Evolutionary conservation across 2,113 vertebrate genomes (phyloP), one percentile per base, ranked within the genome.

Genomic region (Lates calcarifer): DNA sequence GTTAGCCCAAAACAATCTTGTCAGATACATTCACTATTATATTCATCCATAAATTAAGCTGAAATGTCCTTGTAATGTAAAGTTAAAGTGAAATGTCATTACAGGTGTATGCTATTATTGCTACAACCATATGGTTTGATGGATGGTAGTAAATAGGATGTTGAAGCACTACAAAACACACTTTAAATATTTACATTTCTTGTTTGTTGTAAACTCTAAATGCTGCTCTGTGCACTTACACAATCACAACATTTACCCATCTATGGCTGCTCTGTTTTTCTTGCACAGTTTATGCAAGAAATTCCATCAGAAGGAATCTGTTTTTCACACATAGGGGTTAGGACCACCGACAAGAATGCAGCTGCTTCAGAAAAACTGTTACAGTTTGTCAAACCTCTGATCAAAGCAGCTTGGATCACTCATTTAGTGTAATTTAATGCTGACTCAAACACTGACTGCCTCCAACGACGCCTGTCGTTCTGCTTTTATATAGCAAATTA

Each of bases 401-500:
- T 70, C 68, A 18, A 73, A 84, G 61, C 35, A 73, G 22, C 33
- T 51, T 51, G 61, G 33, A 26, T 63, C 56, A 64, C 8, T 79
- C 10, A 28, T 22, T 72, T 17, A 45, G 18, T 81, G 28, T 49
- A 72, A 29, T 35, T 56, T 62, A 22, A 75, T 43, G 6, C 74
- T 67, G 71, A 78, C 17, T 81, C 28, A 74, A 57, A 82, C 53
- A 68, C 60, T 78, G 73, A 71, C 28, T 31, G 57, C 66, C 72
- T 69, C 43, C 61, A 49, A 26, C 63, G 56, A 73, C 7, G 35
- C 15, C 7, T 66, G 57, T 81, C 13, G 72, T 82, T 49, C 71
- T 69, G 79, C 35, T 87, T 87, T 84, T 85, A 79, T 79, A 76
- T 73, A 70, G 63, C 55, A 89, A 39, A 89, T 82, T 77, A 65